Percentiles rank a stretch among this genome's conserved stretches.
Evolutionary conservation across 2,113 vertebrate species (phyloP).

Genomic region (Erythrocercus mccallii): DNA sequence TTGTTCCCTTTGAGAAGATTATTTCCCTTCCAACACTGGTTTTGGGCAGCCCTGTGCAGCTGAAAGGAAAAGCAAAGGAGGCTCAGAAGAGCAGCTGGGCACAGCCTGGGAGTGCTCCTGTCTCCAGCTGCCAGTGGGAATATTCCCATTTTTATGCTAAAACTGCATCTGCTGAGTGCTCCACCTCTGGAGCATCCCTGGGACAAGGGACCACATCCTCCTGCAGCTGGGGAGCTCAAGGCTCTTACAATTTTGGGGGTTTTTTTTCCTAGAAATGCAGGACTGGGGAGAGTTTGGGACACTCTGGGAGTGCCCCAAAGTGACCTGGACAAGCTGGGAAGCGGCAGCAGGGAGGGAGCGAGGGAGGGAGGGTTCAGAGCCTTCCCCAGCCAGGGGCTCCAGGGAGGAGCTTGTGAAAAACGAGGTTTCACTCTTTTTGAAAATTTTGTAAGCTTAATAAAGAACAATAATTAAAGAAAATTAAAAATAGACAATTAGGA

Average conservation of each 20-base stretch:
- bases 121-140: background rate
- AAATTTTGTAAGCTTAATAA: no score
- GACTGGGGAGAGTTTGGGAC: background rate
- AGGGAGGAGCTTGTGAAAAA: no score
- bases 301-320: background rate
- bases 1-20: background rate
- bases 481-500: no score
- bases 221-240: background rate
- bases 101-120: background rate
- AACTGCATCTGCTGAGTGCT: background rate
- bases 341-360: background rate
- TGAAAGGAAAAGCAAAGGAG: background rate
- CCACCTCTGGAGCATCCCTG: background rate
- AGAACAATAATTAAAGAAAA: no score
- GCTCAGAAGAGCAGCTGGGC: background rate
- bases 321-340: background rate
- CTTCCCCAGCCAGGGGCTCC: background rate
- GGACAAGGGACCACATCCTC: fast-evolving
- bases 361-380: background rate
- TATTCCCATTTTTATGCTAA: background rate
- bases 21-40: background rate
- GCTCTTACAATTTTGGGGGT: fast-evolving
- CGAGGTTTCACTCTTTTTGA: no score
- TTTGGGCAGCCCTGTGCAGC: background rate
- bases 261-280: background rate